A percentile compares a stretch with the other conserved stretches of the same genome.
These are phyloP conservation scores for Dichetophora obliterata DNA, from an alignment of 2,888 invertebrate genomes.

Conservation along the genomic window DNA sequence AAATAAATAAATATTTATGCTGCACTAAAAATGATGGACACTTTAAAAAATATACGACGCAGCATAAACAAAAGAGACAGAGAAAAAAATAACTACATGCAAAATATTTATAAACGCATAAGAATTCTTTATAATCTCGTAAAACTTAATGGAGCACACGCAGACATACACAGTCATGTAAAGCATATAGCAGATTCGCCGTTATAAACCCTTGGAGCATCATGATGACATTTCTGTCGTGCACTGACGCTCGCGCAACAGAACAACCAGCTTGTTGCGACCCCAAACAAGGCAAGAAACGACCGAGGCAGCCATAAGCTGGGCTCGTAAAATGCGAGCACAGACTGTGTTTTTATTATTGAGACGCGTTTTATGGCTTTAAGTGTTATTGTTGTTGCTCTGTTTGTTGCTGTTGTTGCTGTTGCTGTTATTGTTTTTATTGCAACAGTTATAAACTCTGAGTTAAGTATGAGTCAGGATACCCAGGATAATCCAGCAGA, in stretches of 20 bases:
- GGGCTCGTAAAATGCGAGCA: slow-evolving; percentile 33
- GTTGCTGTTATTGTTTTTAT: slow-evolving; percentile 28
- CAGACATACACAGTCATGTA: neutral
- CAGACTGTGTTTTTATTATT: slow-evolving; percentile 59
- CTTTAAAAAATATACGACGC: neutral
- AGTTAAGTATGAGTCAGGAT: slow-evolving; percentile 25
- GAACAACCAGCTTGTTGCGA: neutral
- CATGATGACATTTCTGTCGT: slow-evolving; percentile 30
- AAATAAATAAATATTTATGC: slow-evolving; percentile 26
- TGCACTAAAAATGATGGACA: slow-evolving; percentile 30
- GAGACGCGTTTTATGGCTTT: slow-evolving; percentile 62
- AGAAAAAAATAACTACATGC: slow-evolving; percentile 5
- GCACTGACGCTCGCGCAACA: neutral
- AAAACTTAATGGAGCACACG: slow-evolving; percentile 21
- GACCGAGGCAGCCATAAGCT: slow-evolving; percentile 25
- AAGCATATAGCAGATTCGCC: neutral
- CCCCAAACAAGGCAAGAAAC: neutral
- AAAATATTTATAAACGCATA: slow-evolving; percentile 38
- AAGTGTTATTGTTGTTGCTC: slow-evolving; percentile 36
- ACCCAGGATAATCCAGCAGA: slow-evolving; percentile 26
- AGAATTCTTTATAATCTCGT: slow-evolving; percentile 23
- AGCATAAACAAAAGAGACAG: neutral
- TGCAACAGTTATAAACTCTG: slow-evolving; percentile 36
- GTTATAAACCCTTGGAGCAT: slow-evolving; percentile 18
- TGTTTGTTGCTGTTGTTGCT: slow-evolving; percentile 24